Conservation (phyloP, 53 echinoderm and acorn worm species). For the Glandiceps talaboti region DNA sequence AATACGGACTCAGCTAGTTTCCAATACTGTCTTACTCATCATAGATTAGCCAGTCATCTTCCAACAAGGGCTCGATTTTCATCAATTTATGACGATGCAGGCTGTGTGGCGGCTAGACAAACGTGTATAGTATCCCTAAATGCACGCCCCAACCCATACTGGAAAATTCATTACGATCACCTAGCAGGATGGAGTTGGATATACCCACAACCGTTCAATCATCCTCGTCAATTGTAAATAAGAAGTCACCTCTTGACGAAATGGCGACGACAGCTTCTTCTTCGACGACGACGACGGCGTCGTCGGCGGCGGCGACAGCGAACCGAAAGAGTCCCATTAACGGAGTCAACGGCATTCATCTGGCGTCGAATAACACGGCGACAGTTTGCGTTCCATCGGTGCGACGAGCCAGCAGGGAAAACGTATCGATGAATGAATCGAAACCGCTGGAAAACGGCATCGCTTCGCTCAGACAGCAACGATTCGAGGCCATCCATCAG, state of each 20-base stretch:
- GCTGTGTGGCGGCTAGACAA: background rate
- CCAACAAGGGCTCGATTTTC: background rate
- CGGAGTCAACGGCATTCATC: background rate
- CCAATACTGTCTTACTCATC: too few species aligned
- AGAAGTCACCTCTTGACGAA: background rate
- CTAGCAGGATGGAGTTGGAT: background rate
- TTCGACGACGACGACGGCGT: background rate
- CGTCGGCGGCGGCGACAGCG: background rate
- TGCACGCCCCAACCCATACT: background rate
- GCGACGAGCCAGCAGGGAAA: background rate
- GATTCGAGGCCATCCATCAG: background rate
- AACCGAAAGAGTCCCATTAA: background rate
- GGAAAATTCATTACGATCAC: background rate
- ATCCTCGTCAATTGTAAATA: background rate
- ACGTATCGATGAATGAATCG: background rate
- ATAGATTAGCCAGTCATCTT: too few species aligned
- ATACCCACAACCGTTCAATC: background rate
- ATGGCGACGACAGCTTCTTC: background rate
- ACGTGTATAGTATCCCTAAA: background rate
- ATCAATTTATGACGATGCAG: background rate
- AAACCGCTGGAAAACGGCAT: background rate
- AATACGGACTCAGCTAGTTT: too few species aligned
- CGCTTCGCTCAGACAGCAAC: background rate
- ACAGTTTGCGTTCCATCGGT: background rate
- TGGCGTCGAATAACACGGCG: background rate